Base-by-base conservation (phyloP, 1,140 invertebrate species). In the Tenebrio molitor region DNA sequence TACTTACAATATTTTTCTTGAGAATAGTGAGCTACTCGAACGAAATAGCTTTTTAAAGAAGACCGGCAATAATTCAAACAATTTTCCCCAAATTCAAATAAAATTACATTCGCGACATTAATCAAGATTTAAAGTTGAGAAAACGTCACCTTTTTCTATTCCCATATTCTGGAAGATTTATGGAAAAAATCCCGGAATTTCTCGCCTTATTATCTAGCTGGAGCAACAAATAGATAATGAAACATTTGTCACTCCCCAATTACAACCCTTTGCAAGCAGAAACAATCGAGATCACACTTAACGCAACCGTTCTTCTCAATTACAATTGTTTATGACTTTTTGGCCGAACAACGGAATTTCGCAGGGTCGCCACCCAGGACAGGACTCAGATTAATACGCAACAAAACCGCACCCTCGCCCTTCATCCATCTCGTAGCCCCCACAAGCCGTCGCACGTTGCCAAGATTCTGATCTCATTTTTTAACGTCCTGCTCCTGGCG, bases 271-370 rank as follows among this genome's bases (percentile, higher is more conserved):
- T 39, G 12, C 3, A 7, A n/a, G 36, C n/a, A 39, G 12, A 39
- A 39, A n/a, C 36, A 39, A 39, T 39, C 36, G 12, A 12, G 36
- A 39, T 39, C 6, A 39, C 7, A 12, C 12, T 39, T 39, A 39
- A 2, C 2, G 14, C 21, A 29, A 25, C 15, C 50, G 10, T 50
- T 50, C 21, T 58, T 25, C 50, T 58, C 23, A 58, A 58, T 58
- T 58, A 58, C 50, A n/a, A 8, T 23, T 7, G 6, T 39, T 39
- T 39, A 39, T 39, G 36, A 39, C 12, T 58, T 23, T 23, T 21
- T 46, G 42, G 10, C 21, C 12, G 50, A 58, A 58, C 50, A 58
- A 58, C 29, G 15, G 23, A 58, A 58, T 58, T 58, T 58, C n/a
- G 23, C 23, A 58, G 50, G 50, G 50, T 58, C 50, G 14, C 15